Base-by-base conservation (phyloP, 2,113 vertebrate species). In the Oceanodroma tethys region DNA sequence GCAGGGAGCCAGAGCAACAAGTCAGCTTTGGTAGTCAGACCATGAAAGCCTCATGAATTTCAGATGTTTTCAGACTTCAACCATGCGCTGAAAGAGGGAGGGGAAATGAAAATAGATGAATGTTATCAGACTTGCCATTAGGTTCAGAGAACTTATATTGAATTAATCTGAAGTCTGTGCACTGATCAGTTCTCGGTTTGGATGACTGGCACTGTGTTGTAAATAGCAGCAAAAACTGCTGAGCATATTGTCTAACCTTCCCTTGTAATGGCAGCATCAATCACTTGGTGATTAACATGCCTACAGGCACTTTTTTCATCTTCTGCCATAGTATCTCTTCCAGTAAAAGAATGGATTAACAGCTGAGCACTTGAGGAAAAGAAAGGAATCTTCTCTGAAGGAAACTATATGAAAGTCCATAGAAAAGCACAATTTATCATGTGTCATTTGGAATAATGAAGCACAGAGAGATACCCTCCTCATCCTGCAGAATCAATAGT, bases 341-440 rank as follows among this genome's bases (percentile, higher is more conserved):
- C 30, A 81, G 34, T 59, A 72, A 73, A 88, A 58, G 43, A 81
- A 53, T 52, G 56, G 65, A 89, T 90, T 86, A 95, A 70, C 14
- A 47, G 25, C 48, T 91, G 80, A 84, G 38, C 4, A 11, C n/a
- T 56, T 14, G 34, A 62, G 83, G 40, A 79, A 85, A 71, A 80
- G 32, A 75, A 65, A 48, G n/a, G 36, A 60, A 15, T 56, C 30
- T 93, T 87, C 48, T 84, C 52, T 79, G 48, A 81, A 81, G 45
- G 21, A 85, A 23, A 42, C 62, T 84, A 6, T 56, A 2, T 75
- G 83, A 26, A 95, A 89, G 27, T 89, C 53, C 53, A 50, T 47
- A 56, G 40, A 70, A 94, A 94, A 93, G 36, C 20, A 11, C 87
- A 50, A 94, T 96, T 92, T 93, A 19, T 95, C 73, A 81, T 68